These are phyloP conservation scores for Sepiola atlantica DNA, from an alignment of 2,888 invertebrate species.

Conservation along the genomic window DNA sequence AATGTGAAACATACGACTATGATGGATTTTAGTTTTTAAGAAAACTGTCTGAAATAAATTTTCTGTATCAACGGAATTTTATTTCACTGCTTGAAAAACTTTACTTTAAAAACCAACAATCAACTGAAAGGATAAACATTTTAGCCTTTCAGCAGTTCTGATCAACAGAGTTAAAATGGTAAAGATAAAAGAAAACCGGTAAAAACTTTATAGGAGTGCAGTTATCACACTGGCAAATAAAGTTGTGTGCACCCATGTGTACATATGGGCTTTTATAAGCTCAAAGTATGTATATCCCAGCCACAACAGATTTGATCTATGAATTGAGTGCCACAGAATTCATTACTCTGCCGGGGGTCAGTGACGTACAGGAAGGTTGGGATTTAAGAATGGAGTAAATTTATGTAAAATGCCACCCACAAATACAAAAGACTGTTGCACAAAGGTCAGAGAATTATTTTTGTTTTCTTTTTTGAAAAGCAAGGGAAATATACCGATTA, in stretches of 20 bases:
- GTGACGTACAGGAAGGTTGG: neutral
- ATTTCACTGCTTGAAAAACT: neutral
- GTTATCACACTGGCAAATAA: neutral
- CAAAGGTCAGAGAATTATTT: neutral
- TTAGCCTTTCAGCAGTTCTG: neutral
- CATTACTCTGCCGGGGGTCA: constrained; percentile 14
- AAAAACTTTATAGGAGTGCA: neutral
- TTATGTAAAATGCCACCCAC: constrained; percentile 32
- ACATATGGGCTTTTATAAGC: no score
- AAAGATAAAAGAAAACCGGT: neutral
- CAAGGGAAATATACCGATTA: neutral
- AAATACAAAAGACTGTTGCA: constrained; percentile 32
- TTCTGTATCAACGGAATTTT: neutral
- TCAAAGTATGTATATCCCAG: neutral
- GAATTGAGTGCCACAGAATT: neutral
- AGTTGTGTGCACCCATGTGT: no score
- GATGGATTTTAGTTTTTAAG: neutral
- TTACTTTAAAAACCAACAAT: neutral
- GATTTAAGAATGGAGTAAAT: constrained; percentile 17
- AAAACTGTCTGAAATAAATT: neutral
- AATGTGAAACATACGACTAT: no score
- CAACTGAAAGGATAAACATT: neutral
- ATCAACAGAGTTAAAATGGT: neutral
- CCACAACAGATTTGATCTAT: constrained; percentile 32
- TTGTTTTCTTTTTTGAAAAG: constrained; percentile 6